phyloP scores from a whole-genome alignment of 2,113 vertebrate genomes.

The Erpornis zantholeuca region DNA sequence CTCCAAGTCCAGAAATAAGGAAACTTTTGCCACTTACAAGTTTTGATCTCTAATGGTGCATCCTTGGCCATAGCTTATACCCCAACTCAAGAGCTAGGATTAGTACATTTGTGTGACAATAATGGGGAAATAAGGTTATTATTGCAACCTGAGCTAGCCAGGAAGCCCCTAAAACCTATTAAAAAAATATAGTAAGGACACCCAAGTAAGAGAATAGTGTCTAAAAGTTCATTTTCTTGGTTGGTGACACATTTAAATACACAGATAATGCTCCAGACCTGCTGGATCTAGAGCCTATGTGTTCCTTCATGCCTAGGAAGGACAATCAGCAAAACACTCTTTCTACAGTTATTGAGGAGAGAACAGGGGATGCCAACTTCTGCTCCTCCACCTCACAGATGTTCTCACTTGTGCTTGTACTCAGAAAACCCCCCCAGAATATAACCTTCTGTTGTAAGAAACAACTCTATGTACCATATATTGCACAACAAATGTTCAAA shows the following conservation, averaged over 20 bases:
- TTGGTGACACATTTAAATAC: not conserved
- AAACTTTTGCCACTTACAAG: not conserved
- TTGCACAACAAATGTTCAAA: not conserved
- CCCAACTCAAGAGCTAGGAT: not conserved
- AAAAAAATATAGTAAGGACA: not conserved
- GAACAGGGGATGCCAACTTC: not conserved
- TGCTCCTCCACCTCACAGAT: not conserved
- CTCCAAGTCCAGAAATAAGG: not conserved
- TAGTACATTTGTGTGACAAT: not conserved
- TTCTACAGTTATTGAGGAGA: not conserved
- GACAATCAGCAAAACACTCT: not conserved
- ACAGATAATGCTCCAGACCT: not conserved
- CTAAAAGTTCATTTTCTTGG: not conserved
- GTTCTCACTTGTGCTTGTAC: not conserved
- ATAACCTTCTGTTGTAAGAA: not conserved
- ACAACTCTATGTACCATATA: not conserved
- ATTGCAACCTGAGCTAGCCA: not conserved
- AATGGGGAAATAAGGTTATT: slow-evolving; percentile 29
- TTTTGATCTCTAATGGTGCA: not conserved
- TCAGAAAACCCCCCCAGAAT: not conserved
- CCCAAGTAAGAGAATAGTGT: not conserved
- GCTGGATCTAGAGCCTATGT: not conserved
- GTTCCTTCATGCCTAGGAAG: not conserved
- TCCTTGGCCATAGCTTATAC: not conserved
- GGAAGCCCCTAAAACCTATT: not conserved